phyloP scores from a whole-genome alignment of 2,888 invertebrate genomes.

The Drosophila lacicola region DNA sequence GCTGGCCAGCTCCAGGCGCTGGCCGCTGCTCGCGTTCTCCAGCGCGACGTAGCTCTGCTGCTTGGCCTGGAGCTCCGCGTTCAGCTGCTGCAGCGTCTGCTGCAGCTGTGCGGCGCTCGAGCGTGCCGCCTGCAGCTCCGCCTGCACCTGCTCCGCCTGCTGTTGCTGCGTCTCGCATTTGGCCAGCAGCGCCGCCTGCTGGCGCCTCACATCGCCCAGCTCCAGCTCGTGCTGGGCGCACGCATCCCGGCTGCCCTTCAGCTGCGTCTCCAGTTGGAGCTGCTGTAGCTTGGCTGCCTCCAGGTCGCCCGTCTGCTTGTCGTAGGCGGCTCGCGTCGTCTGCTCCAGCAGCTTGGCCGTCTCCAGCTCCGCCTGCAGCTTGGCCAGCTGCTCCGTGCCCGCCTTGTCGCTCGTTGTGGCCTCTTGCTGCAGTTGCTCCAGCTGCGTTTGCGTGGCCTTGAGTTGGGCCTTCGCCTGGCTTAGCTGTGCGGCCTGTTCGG shows the following conservation, averaged over 20 bases:
- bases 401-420: conserved; percentile 34
- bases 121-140: conserved; percentile 84
- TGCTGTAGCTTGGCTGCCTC: conserved; percentile 28
- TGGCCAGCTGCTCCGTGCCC: conserved; percentile 42
- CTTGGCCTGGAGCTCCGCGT: conserved; percentile 79
- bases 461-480: not conserved
- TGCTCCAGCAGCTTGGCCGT: conserved; percentile 46
- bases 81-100: conserved; percentile 58
- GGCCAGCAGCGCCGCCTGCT: conserved; percentile 57
- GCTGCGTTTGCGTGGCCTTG: conserved; percentile 21
- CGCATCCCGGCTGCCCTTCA: conserved; percentile 51
- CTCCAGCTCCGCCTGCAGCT: conserved; percentile 48
- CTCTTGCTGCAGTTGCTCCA: conserved; percentile 55
- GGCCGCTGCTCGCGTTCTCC: conserved; percentile 48
- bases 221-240: conserved; percentile 75
- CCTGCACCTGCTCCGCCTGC: conserved; percentile 69
- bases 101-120: conserved; percentile 50
- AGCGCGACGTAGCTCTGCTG: conserved; percentile 61
- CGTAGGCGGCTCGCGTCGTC: conserved; percentile 46
- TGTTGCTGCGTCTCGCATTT: conserved; percentile 61
- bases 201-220: conserved; percentile 66
- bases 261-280: conserved; percentile 55
- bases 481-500: conserved; percentile 33
- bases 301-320: conserved; percentile 57
- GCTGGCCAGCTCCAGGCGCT: conserved; percentile 63